Evolutionary conservation across 2,888 invertebrate genomes (phyloP), one percentile per base, ranked within the genome.

Genomic region (Hedya salicella): DNA sequence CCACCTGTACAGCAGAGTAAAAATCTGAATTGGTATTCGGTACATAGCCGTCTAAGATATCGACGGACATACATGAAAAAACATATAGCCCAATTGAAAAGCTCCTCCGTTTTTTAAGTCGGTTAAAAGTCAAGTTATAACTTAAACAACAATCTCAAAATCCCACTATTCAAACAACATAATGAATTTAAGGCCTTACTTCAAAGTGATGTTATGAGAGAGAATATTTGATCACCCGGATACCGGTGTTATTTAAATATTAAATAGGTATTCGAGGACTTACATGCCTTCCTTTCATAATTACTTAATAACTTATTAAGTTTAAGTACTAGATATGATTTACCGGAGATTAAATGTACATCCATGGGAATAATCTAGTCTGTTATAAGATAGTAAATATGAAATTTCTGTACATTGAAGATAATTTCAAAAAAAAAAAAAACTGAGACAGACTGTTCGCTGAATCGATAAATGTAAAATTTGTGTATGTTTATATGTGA

Each of bases 221-320:
- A 21, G 60, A 60, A 60, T 60, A 49, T 60, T 60, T 49, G 60
- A 60, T 60, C 14, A 39, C 21, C 16, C 11, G 9, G 48, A 19
- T 48, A 17, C 19, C 17, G 19, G 11, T 39, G 48, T 40, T 39
- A 30, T 57, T 60, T 60, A 49, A n/a, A 60, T 60, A 60, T 60
- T 60, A 36, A 49, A 49, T 25, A 40, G 21, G 19, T 25, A 57
- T 59, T 30, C 21, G 39, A 49, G 48, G 14, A 49, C 60, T 25
- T 39, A 46, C 3, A 32, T 48, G 48, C 46, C 14, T 9, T 36
- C 46, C 14, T 9, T 19, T 9, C 36, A 42, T 42, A 48, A 36
- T 59, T 59, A 57, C 46, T 36, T 46, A 32, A 36, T 59, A 36
- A 59, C 5, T 59, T 59, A 46, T 57, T 46, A 46, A 46, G 46